Base-by-base conservation (phyloP, 2,797 vertebrate species). In the Brotula barbata region DNA sequence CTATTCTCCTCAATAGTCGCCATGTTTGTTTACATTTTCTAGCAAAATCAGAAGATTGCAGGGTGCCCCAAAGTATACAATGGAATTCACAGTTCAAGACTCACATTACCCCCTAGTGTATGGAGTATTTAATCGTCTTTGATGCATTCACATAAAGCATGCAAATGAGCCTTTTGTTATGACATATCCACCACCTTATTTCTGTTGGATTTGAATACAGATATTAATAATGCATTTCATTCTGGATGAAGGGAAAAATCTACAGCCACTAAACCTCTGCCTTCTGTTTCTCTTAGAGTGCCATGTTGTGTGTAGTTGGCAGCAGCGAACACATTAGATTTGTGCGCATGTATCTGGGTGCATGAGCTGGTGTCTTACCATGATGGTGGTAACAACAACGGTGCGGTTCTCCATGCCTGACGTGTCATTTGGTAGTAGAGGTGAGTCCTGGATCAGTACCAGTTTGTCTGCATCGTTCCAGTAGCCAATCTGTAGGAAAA, bases 381-480 rank as follows among this genome's bases (percentile, higher is more conserved):
- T 93, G 79, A 97, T 97, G 71, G 95, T 97, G 36, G 95, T 97
- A 20, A 97, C 95, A 53, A 96, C 93, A 19, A 97, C 94, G 10
- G 95, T 97, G 75, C 95, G 91, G 61, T 97, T 97, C 72, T 97
- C 95, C 60, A 97, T 93, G 60, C 92, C 94, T 13, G 93, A 89
- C 8, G 94, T 95, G 79, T 97, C 95, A 66, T 97, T 97, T 55
- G 93, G 94, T 51, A 95, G 91, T 19, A 94, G 87, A 6, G 93
- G 94, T 15, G 94, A 91, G 54, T 95, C 94, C 86, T 97, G 95
- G 87, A 96, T 95, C 75, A 97, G 87, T 63, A 97, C 95, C 82
- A 97, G 88, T 78, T 97, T 97, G 89, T 97, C 95, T 73, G 93
- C 93, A 22, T 97, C 95, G 2, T 94, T 97, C 95, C 95, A 97